Base-by-base conservation (phyloP, 2,113 vertebrate species). In the Galeopterus variegatus region DNA sequence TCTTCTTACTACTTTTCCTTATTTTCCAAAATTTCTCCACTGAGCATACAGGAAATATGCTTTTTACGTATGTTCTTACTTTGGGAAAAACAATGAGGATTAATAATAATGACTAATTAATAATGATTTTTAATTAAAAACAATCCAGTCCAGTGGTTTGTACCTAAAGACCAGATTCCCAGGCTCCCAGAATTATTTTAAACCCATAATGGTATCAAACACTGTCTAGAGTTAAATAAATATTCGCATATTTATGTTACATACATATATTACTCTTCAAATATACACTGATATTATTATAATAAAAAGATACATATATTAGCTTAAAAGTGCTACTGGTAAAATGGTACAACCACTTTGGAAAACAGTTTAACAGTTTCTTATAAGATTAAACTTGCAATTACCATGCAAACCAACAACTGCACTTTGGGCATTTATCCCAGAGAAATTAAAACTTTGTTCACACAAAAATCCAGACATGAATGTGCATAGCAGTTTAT, bases 11-110 rank as follows among this genome's bases (percentile, higher is more conserved):
- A 67, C 8, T 77, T 80, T 87, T 76, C 72, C 60, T 93, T 84
- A 90, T 69, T 95, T 82, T 84, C 58, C 5, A 64, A 58, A 64
- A 36, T 88, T 91, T 62, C 21, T 96, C 13, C 17, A 94, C 31
- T 69, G 58, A 8, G 45, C 36, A 45, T 26, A 72, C 23, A 31
- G 24, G 69, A 82, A 95, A 50, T 85, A 64, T 12, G 28, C 24
- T 80, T 89, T 62, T 48, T 84, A 62, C 24, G 26, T 26, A 81
- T 6, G 0, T 80, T 79, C 87, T 92, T 84, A 85, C 65, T 94
- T 69, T 12, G 26, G 24, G 17, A 36, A 73, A 94, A 82, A n/a
- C 10, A 60, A 45, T 45, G 65, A 33, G 33, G 7, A 64, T n/a
- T 17, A 41, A 41, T 41, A 41, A 41, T 41, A 41, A 41, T 41